Evolutionary conservation across 2,888 invertebrate genomes (phyloP), one percentile per base, ranked within the genome.

Genomic region (Lottia scabra): DNA sequence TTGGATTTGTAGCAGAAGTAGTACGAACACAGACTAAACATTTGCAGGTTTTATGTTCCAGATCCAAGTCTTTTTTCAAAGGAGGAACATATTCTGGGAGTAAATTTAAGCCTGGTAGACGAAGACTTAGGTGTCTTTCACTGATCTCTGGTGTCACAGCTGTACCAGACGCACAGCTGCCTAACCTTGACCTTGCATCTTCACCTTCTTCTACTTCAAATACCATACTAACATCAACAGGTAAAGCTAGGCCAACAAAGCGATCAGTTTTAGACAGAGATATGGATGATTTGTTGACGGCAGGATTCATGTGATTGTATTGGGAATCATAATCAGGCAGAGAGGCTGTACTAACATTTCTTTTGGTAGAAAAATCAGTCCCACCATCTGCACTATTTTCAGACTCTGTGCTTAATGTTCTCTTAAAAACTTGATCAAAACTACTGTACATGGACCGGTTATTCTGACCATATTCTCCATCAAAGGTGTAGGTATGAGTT

Each of bases 231-330:
- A 95, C 91, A 84, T 92, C 92, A 71, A 92, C 91, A 10, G 95
- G 95, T 80, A 95, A 91, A 85, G 94, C 92, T 73, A 95, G 93
- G 27, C 95, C 95, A 91, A 94, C 76, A 76, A 86, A 88, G 68
- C 86, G 84, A 44, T 85, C 84, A 43, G 80, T 72, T 30, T 83
- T 84, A 46, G 83, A 82, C 46, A 81, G 78, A 15, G 83, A 81
- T 65, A 81, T 81, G 46, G 81, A 78, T 26, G 81, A 75, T 38
- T 81, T 74, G 30, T 80, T 78, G 12, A 78, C 76, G 63, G 80
- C 80, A 10, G 80, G 79, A 44, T 80, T 78, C 2, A 81, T 72
- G 15, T 74, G 70, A n/a, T 77, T 67, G 63, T 73, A 73, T 13
- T 75, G 72, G 1, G 68, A 68, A 27, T 84, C 83, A 56, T 75